Base-by-base conservation (phyloP, 2,888 invertebrate species). In the Lithophane ornitopus region DNA sequence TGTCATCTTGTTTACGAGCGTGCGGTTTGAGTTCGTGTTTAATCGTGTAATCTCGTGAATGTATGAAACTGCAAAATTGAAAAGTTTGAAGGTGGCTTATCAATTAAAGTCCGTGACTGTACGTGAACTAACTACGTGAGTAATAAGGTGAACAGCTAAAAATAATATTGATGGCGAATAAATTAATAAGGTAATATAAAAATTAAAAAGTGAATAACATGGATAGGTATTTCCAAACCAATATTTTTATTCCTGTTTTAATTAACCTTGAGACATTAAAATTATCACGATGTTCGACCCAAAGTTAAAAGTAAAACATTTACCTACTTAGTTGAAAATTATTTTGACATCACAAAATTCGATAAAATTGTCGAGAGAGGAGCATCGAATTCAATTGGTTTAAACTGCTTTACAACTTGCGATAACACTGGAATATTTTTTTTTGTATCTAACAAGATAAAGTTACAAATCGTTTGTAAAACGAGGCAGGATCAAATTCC, bases 51-150 rank as follows among this genome's bases (percentile, higher is more conserved):
- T n/a, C n/a, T n/a, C n/a, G n/a, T n/a, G n/a, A n/a, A n/a, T n/a
- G n/a, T n/a, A n/a, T n/a, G n/a, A n/a, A n/a, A n/a, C n/a, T n/a
- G n/a, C n/a, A n/a, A n/a, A n/a, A n/a, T n/a, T n/a, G n/a, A n/a
- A n/a, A n/a, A n/a, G n/a, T n/a, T n/a, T n/a, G n/a, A n/a, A n/a
- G n/a, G n/a, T n/a, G n/a, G n/a, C n/a, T n/a, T n/a, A n/a, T n/a
- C n/a, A n/a, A n/a, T n/a, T n/a, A n/a, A n/a, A n/a, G n/a, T n/a
- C n/a, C n/a, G n/a, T 58, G 62, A 67, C 14, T 6, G 14, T 68
- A 70, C 16, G 79, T 82, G 58, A 76, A 61, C 69, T 70, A 80
- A 70, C 77, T 80, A 80, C 77, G 79, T 80, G 79, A 56, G 2
- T 6, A 66, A 49, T 14, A 34, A 59, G 7, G 78, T 80, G 63